Percentiles rank a stretch among this genome's conserved stretches.
Conservation (phyloP, 2,113 vertebrate species). For the Dromiciops gliroides region DNA sequence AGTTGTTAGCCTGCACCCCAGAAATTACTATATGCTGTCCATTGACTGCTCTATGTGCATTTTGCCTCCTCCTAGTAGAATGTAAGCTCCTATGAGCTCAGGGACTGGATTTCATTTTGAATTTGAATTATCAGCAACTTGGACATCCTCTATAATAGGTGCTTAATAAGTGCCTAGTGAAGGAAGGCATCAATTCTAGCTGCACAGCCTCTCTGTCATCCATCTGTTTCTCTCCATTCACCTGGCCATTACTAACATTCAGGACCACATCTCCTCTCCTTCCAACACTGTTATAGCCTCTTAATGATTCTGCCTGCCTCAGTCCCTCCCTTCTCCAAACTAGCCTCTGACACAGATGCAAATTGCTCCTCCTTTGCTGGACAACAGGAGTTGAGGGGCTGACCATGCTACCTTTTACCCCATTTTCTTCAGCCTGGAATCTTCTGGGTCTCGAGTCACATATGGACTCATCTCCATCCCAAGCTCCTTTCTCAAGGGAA, state of each 20-base stretch:
- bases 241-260: not conserved
- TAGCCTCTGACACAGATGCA: not conserved
- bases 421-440: not conserved
- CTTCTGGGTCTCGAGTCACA: not conserved
- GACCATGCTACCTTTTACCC: not conserved
- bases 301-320: not conserved
- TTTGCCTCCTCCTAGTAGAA: not conserved
- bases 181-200: not conserved
- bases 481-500: not conserved
- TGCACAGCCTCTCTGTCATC: not conserved
- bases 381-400: not conserved
- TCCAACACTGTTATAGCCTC: not conserved
- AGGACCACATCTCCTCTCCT: not conserved
- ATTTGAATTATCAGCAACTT: not conserved
- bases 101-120: not conserved
- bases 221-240: not conserved
- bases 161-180: not conserved
- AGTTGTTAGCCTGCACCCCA: not conserved
- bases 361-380: not conserved
- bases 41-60: not conserved
- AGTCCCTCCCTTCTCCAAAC: too few species aligned
- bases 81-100: not conserved
- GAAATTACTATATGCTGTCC: not conserved
- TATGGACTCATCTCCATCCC: not conserved
- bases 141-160: not conserved